Percentiles rank a stretch among this genome's conserved stretches.
phyloP scores from a whole-genome alignment of 2,888 invertebrate species.

The Catocala fraxini region DNA sequence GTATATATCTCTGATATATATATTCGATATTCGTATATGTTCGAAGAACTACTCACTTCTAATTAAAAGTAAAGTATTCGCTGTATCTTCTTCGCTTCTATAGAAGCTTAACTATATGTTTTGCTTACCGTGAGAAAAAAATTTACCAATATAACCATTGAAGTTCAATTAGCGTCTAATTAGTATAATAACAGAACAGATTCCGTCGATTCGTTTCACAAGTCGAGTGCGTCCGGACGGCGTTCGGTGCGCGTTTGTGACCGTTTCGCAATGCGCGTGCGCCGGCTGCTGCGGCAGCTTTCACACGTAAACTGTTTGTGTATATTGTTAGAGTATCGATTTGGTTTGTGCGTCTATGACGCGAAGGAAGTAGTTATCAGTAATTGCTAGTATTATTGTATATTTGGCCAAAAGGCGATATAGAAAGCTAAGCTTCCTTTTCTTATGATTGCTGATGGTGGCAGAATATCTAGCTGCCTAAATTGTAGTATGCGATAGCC shows the following conservation, averaged over 20 bases:
- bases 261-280: constrained; percentile 37
- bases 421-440: too few relatives aligned
- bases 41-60: too few relatives aligned
- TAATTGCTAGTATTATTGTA: background rate
- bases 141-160: constrained; percentile 14
- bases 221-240: constrained; percentile 31
- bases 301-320: constrained; percentile 37
- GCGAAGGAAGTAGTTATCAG: background rate
- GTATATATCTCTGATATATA: too few relatives aligned
- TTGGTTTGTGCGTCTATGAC: background rate
- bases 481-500: too few relatives aligned
- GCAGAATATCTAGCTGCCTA: too few relatives aligned
- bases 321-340: constrained; percentile 11
- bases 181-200: constrained; percentile 31
- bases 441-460: too few relatives aligned
- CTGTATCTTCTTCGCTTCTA: too few relatives aligned
- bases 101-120: background rate
- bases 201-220: constrained; percentile 42
- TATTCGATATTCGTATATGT: too few relatives aligned
- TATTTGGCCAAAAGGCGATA: too few relatives aligned
- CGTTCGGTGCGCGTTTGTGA: constrained; percentile 21
- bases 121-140: background rate
- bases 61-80: too few relatives aligned
- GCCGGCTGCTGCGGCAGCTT: constrained; percentile 40
- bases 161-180: constrained; percentile 6